These are phyloP conservation scores for Chaenodraco wilsoni DNA, from an alignment of 2,797 vertebrate genomes.

Conservation along the genomic window DNA sequence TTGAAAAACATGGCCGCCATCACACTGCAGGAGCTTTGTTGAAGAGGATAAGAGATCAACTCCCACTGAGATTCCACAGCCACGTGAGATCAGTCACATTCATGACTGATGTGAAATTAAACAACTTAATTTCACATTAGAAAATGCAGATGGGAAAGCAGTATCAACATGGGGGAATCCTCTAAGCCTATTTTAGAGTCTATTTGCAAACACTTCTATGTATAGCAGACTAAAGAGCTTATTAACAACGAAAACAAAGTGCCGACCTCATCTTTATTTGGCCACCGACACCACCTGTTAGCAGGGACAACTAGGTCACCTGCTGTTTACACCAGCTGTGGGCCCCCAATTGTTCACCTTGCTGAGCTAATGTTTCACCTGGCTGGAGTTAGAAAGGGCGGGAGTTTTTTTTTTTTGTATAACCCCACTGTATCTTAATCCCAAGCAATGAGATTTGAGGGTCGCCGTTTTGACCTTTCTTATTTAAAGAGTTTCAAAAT, in stretches of 20 bases:
- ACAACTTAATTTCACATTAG: conserved; percentile 9
- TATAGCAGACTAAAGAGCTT: conserved; percentile 6
- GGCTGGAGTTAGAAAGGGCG: conserved; percentile 23
- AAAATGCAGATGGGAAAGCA: neutral
- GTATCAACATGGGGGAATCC: conserved; percentile 4
- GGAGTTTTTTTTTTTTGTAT: conserved; percentile 4
- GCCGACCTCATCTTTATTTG: conserved; percentile 19
- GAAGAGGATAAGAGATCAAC: conserved; percentile 57
- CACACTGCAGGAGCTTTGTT: conserved; percentile 74
- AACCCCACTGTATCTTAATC: conserved; percentile 11
- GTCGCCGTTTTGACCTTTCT: neutral
- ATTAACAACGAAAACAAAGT: conserved; percentile 4
- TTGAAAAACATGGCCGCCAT: conserved; percentile 55
- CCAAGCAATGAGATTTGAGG: neutral
- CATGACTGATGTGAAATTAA: conserved; percentile 25
- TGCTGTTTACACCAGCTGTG: conserved; percentile 64
- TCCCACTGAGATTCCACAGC: conserved; percentile 77
- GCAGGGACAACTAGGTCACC: conserved; percentile 64
- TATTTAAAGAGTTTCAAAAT: neutral
- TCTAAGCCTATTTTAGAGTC: conserved; percentile 18
- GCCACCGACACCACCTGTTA: conserved; percentile 27
- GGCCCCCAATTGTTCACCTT: conserved; percentile 22
- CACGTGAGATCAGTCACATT: conserved; percentile 61
- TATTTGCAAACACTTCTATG: conserved; percentile 27
- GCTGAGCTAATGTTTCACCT: conserved; percentile 74